Conservation (phyloP, 37 sponge, comb jelly and placozoan species). For the Amphimedon queenslandica region DNA sequence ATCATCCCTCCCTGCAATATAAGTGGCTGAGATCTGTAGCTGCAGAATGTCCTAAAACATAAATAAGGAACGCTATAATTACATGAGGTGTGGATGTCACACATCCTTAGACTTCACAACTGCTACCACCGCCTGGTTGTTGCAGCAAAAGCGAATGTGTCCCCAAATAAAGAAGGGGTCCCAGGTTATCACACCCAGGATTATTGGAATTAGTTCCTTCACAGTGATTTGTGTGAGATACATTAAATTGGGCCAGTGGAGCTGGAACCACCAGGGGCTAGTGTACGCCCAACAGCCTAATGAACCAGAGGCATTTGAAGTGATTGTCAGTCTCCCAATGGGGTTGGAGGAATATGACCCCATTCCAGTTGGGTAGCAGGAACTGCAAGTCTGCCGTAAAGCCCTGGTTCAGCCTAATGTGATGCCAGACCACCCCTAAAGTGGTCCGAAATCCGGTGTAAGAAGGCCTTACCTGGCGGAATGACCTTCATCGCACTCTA, state of each 20-base stretch:
- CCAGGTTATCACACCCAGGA: conserved; percentile 32
- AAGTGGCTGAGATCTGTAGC: background rate
- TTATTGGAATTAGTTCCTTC: conserved; percentile 27
- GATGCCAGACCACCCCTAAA: too few species aligned
- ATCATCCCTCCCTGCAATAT: conserved; percentile 16
- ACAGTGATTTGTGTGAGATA: conserved; percentile 9
- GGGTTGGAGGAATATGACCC: background rate
- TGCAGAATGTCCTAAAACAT: conserved; percentile 19
- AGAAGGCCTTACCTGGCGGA: background rate
- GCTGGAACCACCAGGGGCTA: conserved; percentile 30
- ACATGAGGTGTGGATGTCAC: conserved; percentile 37
- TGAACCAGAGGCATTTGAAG: conserved; percentile 29
- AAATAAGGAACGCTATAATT: conserved; percentile 25
- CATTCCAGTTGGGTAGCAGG: conserved; percentile 23
- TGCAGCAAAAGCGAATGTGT: conserved; percentile 16
- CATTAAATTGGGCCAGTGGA: conserved; percentile 14
- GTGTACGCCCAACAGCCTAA: conserved; percentile 31
- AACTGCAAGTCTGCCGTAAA: conserved; percentile 19
- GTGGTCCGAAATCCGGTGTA: background rate
- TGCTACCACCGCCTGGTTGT: conserved; percentile 38
- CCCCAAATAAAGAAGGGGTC: conserved; percentile 25
- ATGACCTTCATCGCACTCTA: background rate
- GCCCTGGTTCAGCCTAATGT: conserved; percentile 17
- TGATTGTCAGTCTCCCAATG: background rate
- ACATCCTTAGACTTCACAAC: conserved; percentile 4